A percentile compares a stretch with the other conserved stretches of the same genome.
Conservation (phyloP, 1,140 invertebrate genomes). For the Aradophagus sp. region DNA sequence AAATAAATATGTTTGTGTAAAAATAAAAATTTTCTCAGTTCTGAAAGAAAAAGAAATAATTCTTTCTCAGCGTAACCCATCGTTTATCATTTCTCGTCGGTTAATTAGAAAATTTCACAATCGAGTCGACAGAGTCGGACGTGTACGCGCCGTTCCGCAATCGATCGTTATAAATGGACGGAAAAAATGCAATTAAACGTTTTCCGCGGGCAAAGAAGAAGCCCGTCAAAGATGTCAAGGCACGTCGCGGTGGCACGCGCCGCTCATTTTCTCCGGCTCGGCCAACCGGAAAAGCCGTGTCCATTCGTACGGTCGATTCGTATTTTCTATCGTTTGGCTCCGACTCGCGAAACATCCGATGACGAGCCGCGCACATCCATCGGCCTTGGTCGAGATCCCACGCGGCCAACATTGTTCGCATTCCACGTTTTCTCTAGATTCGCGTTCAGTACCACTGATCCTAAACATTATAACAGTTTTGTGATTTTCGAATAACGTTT, state of each 20-base stretch:
- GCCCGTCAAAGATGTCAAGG: conserved; percentile 44
- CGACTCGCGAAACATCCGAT: conserved; percentile 32
- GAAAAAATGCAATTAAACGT: conserved; percentile 33
- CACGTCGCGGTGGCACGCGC: conserved; percentile 5
- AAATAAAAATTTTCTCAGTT: too few relatives aligned
- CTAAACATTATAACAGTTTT: conserved; percentile 30
- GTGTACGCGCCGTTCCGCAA: conserved; percentile 17
- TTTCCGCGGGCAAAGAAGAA: conserved; percentile 24
- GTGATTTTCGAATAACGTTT: conserved; percentile 8
- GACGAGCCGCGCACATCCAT: conserved; percentile 19
- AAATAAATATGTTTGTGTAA: too few relatives aligned
- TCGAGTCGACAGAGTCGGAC: conserved; percentile 1
- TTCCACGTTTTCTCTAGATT: conserved; percentile 49
- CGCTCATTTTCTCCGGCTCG: too few relatives aligned
- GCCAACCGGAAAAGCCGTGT: too few relatives aligned
- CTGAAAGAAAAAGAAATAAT: conserved; percentile 12
- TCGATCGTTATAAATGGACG: conserved; percentile 31
- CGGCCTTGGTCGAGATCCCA: conserved; percentile 65
- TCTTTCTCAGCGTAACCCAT: conserved; percentile 14
- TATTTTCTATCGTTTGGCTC: conserved; percentile 36
- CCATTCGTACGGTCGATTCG: conserved; percentile 5
- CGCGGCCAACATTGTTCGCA: conserved; percentile 63
- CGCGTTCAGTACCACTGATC: conserved; percentile 43
- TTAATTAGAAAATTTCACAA: conserved; percentile 37
- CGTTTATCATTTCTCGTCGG: conserved; percentile 39